These are phyloP conservation scores for Ceratosolen solmsi DNA, from an alignment of 1,140 invertebrate species.

Conservation along the genomic window DNA sequence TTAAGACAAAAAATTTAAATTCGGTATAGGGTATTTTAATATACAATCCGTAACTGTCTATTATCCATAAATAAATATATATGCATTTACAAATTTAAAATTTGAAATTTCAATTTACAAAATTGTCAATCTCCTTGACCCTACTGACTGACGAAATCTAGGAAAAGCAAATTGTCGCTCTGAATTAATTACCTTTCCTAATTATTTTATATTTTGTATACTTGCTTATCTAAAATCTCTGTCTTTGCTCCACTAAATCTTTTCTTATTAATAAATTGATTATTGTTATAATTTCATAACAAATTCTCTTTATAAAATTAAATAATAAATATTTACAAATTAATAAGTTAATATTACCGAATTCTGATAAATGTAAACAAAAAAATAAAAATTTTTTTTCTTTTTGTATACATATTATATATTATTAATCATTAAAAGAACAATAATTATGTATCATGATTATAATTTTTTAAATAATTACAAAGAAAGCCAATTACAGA, in stretches of 20 bases:
- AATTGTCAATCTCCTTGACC: slow-evolving; percentile 47
- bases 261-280: slow-evolving; percentile 2
- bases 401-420: too few relatives aligned
- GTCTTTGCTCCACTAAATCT: neutral
- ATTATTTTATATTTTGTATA: slow-evolving; percentile 1
- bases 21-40: slow-evolving; percentile 60
- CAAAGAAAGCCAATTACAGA: too few relatives aligned
- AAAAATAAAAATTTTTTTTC: too few relatives aligned
- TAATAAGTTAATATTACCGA: too few relatives aligned
- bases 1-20: slow-evolving; percentile 36
- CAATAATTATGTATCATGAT: too few relatives aligned
- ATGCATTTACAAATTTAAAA: slow-evolving; percentile 62
- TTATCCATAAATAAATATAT: slow-evolving; percentile 64
- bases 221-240: neutral
- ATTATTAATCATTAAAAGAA: too few relatives aligned
- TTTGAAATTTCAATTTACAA: too few relatives aligned
- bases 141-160: slow-evolving; percentile 58
- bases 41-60: slow-evolving; percentile 63
- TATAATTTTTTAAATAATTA: too few relatives aligned
- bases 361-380: too few relatives aligned
- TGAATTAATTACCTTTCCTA: neutral
- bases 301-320: too few relatives aligned
- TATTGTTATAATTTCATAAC: too few relatives aligned
- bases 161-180: slow-evolving; percentile 47
- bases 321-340: too few relatives aligned